These are phyloP conservation scores for Thaumatotibia leucotreta DNA, from an alignment of 1,140 invertebrate species.

Conservation along the genomic window DNA sequence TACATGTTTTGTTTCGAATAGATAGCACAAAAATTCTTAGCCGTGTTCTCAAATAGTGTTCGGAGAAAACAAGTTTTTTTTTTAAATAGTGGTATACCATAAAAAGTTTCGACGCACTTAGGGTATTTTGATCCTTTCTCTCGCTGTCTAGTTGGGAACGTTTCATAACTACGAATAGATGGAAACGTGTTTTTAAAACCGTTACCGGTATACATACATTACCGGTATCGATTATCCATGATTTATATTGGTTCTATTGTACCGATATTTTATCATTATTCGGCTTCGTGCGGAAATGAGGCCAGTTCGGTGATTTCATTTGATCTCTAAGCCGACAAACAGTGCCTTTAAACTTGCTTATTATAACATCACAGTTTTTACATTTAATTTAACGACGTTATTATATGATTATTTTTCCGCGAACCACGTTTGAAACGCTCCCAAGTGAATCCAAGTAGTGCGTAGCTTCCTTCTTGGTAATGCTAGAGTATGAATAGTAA, in stretches of 20 bases:
- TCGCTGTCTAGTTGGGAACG: background rate
- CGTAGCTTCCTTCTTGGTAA: background rate
- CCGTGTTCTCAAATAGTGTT: no score
- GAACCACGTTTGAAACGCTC: background rate
- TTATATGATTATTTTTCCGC: background rate
- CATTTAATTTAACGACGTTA: background rate
- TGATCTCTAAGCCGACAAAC: background rate
- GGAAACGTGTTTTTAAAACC: no score
- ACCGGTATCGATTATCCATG: no score
- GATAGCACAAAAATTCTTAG: no score
- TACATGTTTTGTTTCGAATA: no score
- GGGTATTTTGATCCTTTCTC: background rate
- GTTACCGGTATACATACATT: no score
- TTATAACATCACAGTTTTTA: background rate
- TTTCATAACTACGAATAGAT: background rate
- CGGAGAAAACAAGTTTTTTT: no score
- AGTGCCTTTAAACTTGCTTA: background rate
- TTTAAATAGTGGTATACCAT: no score
- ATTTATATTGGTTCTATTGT: background rate
- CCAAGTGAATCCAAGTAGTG: background rate
- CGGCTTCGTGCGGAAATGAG: background rate
- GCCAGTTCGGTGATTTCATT: background rate
- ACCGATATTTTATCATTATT: background rate
- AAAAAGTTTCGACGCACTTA: background rate
- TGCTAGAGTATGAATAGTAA: constrained; percentile 29